phyloP scores from a whole-genome alignment of 2,113 vertebrate species.

The Saccopteryx bilineata region DNA sequence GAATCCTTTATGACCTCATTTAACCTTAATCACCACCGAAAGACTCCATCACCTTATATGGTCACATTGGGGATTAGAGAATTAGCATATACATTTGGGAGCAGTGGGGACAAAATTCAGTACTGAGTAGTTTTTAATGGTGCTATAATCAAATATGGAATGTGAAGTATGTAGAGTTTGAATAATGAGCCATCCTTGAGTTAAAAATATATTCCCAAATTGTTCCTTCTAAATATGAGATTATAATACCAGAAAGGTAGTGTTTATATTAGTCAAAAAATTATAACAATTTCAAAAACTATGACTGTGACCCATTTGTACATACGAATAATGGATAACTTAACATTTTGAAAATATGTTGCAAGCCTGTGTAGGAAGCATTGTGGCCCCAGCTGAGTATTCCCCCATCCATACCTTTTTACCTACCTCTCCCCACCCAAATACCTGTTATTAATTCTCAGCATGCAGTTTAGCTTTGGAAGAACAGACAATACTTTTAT shows the following conservation, averaged over 20 bases:
- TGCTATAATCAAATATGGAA: not conserved
- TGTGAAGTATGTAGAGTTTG: not conserved
- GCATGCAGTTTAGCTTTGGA: slow-evolving; percentile 50
- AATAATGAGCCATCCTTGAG: slow-evolving; percentile 4
- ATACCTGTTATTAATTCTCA: slow-evolving; percentile 41
- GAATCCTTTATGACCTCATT: not conserved
- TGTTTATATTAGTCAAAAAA: slow-evolving; percentile 21
- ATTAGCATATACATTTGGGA: not conserved
- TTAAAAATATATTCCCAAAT: slow-evolving; percentile 17
- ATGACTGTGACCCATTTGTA: slow-evolving; percentile 57
- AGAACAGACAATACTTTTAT: slow-evolving; percentile 57
- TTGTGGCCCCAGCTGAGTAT: not conserved
- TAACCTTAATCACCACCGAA: not conserved
- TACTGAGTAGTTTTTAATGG: not conserved
- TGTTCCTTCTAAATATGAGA: slow-evolving; percentile 53
- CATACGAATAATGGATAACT: slow-evolving; percentile 49
- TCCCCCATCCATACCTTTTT: not conserved
- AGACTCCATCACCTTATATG: not conserved
- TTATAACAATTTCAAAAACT: slow-evolving; percentile 54
- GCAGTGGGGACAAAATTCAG: not conserved
- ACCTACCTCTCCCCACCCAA: not conserved
- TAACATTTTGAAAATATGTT: slow-evolving; percentile 61
- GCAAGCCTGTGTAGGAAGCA: slow-evolving; percentile 1
- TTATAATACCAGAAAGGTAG: not conserved
- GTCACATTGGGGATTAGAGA: not conserved